Conservation (phyloP, 2,113 vertebrate genomes). For the Saguinus imperator region DNA sequence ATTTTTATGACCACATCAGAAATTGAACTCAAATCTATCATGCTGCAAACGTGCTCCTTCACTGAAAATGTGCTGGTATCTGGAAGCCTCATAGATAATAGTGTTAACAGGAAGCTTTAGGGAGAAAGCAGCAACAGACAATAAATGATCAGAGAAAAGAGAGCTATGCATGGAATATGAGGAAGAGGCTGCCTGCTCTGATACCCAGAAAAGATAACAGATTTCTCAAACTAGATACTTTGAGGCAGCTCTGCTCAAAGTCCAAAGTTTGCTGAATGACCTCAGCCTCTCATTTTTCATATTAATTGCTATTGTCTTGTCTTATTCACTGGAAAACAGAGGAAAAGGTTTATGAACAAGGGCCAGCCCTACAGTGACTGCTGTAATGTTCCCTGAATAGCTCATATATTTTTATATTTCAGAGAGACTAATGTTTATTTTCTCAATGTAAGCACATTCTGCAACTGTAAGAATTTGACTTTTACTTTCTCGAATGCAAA, state of each 20-base stretch:
- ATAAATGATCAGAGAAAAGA: neutral
- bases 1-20: neutral
- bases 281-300: neutral
- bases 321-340: neutral
- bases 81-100: neutral
- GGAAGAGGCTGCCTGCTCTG: no score
- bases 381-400: neutral
- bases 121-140: neutral
- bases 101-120: neutral
- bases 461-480: neutral
- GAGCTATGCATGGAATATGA: neutral
- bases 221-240: neutral
- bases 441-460: neutral
- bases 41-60: neutral
- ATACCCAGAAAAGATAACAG: neutral
- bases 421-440: neutral
- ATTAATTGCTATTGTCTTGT: rapidly evolving
- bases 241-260: neutral
- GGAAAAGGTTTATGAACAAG: neutral
- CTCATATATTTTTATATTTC: neutral
- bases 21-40: neutral
- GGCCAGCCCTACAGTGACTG: neutral
- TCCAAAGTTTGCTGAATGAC: neutral
- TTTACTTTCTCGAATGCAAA: neutral
- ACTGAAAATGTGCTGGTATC: neutral